Conservation (phyloP, 2,888 invertebrate species). For the Agrochola lota region DNA sequence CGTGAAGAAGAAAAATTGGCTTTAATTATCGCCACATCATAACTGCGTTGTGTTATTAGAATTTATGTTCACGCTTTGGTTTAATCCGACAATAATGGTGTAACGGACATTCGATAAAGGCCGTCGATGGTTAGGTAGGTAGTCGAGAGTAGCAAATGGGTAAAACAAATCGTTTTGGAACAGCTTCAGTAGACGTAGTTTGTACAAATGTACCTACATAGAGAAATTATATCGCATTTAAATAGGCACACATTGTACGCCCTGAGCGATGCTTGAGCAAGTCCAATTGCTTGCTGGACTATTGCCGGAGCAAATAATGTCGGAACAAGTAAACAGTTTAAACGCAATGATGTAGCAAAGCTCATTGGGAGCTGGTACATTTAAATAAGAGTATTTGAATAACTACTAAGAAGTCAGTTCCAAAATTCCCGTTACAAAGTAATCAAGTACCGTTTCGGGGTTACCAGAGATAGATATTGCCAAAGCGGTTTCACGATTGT, state of each 20-base stretch:
- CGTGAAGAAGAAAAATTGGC: constrained; percentile 15
- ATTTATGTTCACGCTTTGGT: constrained; percentile 51
- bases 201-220: constrained; percentile 31
- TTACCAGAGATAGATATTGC: constrained; percentile 14
- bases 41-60: constrained; percentile 41
- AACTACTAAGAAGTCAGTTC: constrained; percentile 34
- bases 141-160: constrained; percentile 29
- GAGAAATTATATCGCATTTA: constrained; percentile 47
- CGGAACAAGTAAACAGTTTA: constrained; percentile 62
- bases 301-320: constrained; percentile 65
- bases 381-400: constrained; percentile 49
- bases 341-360: constrained; percentile 60
- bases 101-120: constrained; percentile 54
- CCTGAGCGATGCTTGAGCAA: constrained; percentile 49
- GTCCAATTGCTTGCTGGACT: constrained; percentile 60
- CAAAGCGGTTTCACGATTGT: not conserved
- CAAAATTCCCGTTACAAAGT: constrained; percentile 47
- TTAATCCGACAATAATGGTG: constrained; percentile 59
- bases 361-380: constrained; percentile 39
- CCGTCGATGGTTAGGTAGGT: constrained; percentile 11
- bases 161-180: constrained; percentile 45
- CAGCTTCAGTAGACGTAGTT: constrained; percentile 31
- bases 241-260: constrained; percentile 49
- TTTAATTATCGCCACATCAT: constrained; percentile 40
- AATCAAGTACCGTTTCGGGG: constrained; percentile 42